Percentiles rank a stretch among this genome's conserved stretches.
These are phyloP conservation scores for Chondrilla cf. caribensis DNA, from an alignment of 37 sponge, comb jelly and placozoan genomes.

Conservation along the genomic window DNA sequence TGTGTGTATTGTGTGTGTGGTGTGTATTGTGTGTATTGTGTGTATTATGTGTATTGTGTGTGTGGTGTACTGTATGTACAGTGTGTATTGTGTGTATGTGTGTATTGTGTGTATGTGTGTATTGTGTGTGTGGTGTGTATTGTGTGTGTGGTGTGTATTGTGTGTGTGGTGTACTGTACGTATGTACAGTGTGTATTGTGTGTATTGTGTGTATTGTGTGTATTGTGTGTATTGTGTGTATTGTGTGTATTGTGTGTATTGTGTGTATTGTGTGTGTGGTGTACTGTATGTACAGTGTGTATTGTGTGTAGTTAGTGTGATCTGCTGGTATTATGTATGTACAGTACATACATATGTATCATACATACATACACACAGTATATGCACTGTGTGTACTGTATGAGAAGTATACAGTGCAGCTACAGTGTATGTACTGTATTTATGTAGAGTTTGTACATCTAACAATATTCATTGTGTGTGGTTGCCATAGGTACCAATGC, in stretches of 20 bases:
- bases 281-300: not conserved
- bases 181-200: constrained; percentile 22
- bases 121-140: constrained; percentile 6
- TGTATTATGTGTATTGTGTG: too few relatives aligned
- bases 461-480: too few relatives aligned
- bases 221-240: constrained; percentile 5
- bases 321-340: not conserved
- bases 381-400: constrained; percentile 7
- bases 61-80: too few relatives aligned
- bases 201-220: constrained; percentile 28
- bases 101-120: too few relatives aligned
- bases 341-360: too few relatives aligned
- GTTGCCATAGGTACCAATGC: constrained; percentile 59
- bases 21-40: not conserved
- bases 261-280: constrained; percentile 1
- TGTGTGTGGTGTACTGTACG: too few relatives aligned
- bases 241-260: constrained; percentile 15
- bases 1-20: constrained; percentile 12
- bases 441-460: too few relatives aligned
- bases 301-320: not conserved
- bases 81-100: too few relatives aligned
- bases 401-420: not conserved
- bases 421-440: too few relatives aligned
- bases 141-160: too few relatives aligned
- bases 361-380: not conserved